Evolutionary conservation across 1,140 invertebrate species (phyloP).

Genomic region (Heliconius hermathena): DNA sequence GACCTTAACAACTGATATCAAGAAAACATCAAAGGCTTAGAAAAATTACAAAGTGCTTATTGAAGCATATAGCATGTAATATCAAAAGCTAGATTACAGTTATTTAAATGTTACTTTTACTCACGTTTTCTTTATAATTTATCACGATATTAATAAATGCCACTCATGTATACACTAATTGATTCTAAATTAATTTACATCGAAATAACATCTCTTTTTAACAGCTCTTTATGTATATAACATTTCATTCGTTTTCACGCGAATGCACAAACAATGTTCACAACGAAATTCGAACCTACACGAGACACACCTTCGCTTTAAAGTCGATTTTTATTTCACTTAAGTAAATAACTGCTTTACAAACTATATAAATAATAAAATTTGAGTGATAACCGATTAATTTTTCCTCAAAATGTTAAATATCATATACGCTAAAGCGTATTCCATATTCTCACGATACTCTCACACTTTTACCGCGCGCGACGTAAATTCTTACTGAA

Average conservation of each 20-base stretch:
- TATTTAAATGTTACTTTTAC: slow-evolving; percentile 66
- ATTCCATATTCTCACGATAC: slow-evolving; percentile 29
- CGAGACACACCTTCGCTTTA: slow-evolving; percentile 57
- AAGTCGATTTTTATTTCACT: not conserved
- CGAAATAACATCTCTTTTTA: slow-evolving; percentile 41
- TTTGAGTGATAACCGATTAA: not conserved
- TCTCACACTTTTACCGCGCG: slow-evolving; percentile 47
- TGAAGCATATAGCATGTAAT: slow-evolving; percentile 47
- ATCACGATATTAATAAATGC: slow-evolving; percentile 50
- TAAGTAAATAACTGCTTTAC: slow-evolving; percentile 21
- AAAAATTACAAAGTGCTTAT: slow-evolving; percentile 42
- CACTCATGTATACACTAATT: slow-evolving; percentile 58
- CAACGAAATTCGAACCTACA: slow-evolving; percentile 60
- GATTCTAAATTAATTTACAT: slow-evolving; percentile 44
- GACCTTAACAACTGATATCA: not conserved
- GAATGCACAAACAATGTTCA: slow-evolving; percentile 70
- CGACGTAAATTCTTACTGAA: slow-evolving; percentile 49
- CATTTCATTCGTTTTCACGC: slow-evolving; percentile 57
- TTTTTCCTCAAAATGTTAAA: slow-evolving; percentile 11
- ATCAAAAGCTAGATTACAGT: slow-evolving; percentile 55
- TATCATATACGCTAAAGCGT: not conserved
- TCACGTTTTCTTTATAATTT: slow-evolving; percentile 59
- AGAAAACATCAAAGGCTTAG: slow-evolving; percentile 29
- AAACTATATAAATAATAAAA: slow-evolving; percentile 20
- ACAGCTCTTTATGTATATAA: slow-evolving; percentile 33